Evolutionary conservation across 2,797 vertebrate species (phyloP), one percentile per base, ranked within the genome.

Genomic region (Apogon hyalosoma): DNA sequence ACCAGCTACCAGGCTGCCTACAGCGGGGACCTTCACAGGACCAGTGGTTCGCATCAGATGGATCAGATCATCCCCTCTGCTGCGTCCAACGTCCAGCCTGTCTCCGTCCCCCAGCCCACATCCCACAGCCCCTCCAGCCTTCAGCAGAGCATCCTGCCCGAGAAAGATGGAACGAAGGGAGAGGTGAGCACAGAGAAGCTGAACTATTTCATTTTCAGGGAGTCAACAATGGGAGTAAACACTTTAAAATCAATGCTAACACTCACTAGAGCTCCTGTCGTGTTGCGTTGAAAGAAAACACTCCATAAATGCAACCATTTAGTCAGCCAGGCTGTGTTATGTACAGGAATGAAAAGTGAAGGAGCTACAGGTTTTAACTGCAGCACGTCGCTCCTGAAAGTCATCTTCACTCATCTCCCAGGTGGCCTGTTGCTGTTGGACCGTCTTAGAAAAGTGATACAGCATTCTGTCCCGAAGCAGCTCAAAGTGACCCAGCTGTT

Each of bases 1-100:
- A 91, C 95, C 88, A 95, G 95, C 89, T 96, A 97, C 80, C 95
- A 94, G 86, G 93, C 95, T 10, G 92, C 96, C 87, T 97, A 95
- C 91, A 94, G 87, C 1, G 93, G 93, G 57, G 96, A 93, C 36
- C 45, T 68, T 21, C 75, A 91, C 77, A 89, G 75, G 53, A 84
- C 90, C 65, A 63, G 13, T 14, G 87, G 83, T 36, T 65, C 46
- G 40, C 81, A 82, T 40, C 84, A 89, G 63, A 84, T 18, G 33
- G 81, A 85, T 28, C 76, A 65, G 47, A 1, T 50, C 42, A 73
- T 79, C 64, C 21, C 65, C 19, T 56, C 77, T 7, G 68, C 83
- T 41, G 49, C 69, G 69, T 63, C 79, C 62, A 79, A 61, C 24
- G 12, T 68, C 15, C 88, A 85, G 18, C 80, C 86, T 6, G 53